Evolutionary conservation across 2,888 invertebrate genomes (phyloP).

Genomic region (Drosophila cognata): DNA sequence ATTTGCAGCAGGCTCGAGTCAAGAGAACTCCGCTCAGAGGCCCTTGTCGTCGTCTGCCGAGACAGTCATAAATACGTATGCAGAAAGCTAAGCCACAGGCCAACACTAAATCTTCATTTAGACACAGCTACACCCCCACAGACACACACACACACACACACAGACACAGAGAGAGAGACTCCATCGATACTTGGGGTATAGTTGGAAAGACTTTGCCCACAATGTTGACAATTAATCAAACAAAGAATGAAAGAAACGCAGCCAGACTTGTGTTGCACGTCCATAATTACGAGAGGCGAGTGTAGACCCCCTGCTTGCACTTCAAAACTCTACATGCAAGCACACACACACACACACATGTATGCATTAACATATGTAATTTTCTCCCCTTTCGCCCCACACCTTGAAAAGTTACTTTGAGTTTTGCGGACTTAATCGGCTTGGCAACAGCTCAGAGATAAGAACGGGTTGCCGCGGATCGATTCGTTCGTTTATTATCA

Average conservation of each 20-base stretch:
- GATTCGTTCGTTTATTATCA: constrained; percentile 57
- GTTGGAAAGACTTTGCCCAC: constrained; percentile 35
- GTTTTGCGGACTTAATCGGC: constrained; percentile 67
- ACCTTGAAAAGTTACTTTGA: constrained; percentile 51
- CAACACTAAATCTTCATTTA: constrained; percentile 65
- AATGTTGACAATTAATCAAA: constrained; percentile 72
- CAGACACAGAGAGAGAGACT: constrained; percentile 4
- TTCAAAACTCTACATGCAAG: background rate
- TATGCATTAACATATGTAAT: background rate
- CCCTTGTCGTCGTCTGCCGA: constrained; percentile 15
- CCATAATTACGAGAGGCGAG: constrained; percentile 54
- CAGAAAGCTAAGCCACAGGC: constrained; percentile 14
- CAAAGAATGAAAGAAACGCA: constrained; percentile 43
- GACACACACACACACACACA: background rate
- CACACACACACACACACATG: too few relatives aligned
- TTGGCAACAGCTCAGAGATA: constrained; percentile 49
- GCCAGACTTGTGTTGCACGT: constrained; percentile 11
- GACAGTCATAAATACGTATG: constrained; percentile 37
- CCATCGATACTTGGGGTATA: constrained; percentile 29
- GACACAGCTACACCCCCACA: constrained; percentile 32
- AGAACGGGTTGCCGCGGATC: constrained; percentile 27
- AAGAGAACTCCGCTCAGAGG: background rate
- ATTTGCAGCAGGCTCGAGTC: constrained; percentile 8
- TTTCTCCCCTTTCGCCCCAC: constrained; percentile 3
- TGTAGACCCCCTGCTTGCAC: constrained; percentile 1